Evolutionary conservation across 2,113 vertebrate species (phyloP).

Genomic region (Colistium nudipinnis): DNA sequence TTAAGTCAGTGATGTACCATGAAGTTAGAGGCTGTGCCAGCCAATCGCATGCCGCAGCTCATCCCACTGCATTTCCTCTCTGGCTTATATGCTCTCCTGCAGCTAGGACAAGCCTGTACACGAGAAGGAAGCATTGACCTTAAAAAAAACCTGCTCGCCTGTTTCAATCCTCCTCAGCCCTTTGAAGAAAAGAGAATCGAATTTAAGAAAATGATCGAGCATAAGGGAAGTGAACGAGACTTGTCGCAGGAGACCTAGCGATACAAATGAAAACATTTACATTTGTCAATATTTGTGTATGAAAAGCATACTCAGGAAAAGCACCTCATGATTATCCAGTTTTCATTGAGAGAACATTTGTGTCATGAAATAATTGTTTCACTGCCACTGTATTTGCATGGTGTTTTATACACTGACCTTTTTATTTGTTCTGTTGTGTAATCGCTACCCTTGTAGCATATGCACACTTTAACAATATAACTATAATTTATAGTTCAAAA

Average conservation of each 20-base stretch:
- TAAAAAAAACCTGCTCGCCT: neutral
- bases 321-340: constrained; percentile 14
- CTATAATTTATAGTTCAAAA: too few species aligned
- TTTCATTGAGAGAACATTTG: neutral
- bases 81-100: constrained; percentile 19
- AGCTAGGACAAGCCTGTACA: constrained; percentile 46
- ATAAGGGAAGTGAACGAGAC: neutral
- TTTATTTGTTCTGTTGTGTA: constrained; percentile 7
- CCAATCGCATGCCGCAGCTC: constrained; percentile 32
- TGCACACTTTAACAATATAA: neutral
- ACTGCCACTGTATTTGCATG: neutral
- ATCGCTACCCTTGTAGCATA: constrained; percentile 11
- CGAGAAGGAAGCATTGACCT: neutral
- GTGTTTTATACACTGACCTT: constrained; percentile 4
- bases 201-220: neutral
- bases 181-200: neutral
- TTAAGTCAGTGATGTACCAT: constrained; percentile 13
- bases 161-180: too few species aligned
- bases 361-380: constrained; percentile 5
- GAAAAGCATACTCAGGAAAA: neutral
- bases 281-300: constrained; percentile 17
- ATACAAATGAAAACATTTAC: neutral
- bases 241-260: neutral
- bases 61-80: constrained; percentile 45
- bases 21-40: too few species aligned